Evolutionary conservation across 1,140 invertebrate genomes (phyloP).

Genomic region (Dendroctonus valens): DNA sequence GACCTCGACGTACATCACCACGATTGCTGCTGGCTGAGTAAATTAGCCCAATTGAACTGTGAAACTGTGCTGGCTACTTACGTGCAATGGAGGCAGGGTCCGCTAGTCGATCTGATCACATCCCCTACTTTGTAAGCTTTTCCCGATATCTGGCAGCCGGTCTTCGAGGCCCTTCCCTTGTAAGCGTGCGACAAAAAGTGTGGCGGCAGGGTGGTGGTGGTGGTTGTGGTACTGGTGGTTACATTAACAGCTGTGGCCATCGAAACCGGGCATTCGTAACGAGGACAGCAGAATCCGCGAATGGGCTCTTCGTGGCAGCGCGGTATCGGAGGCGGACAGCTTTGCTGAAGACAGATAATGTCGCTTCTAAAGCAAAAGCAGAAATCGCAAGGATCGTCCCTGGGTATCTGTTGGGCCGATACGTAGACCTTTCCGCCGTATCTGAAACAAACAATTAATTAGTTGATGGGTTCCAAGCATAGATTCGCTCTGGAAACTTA

Average conservation of each 20-base stretch:
- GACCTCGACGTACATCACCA: no score
- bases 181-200: slow-evolving; percentile 77
- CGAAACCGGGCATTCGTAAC: slow-evolving; percentile 89
- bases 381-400: slow-evolving; percentile 92
- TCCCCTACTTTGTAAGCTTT: slow-evolving; percentile 81
- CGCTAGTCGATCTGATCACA: slow-evolving; percentile 76
- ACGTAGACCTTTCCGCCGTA: slow-evolving; percentile 90
- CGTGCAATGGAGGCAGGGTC: slow-evolving; percentile 89
- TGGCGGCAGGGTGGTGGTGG: slow-evolving; percentile 79
- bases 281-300: slow-evolving; percentile 89
- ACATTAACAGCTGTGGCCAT: slow-evolving; percentile 75
- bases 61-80: slow-evolving; percentile 58
- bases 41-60: not conserved
- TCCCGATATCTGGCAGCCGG: slow-evolving; percentile 81
- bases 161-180: slow-evolving; percentile 67
- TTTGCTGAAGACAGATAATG: slow-evolving; percentile 92
- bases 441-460: slow-evolving; percentile 47
- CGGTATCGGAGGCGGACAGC: slow-evolving; percentile 88
- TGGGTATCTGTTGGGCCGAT: slow-evolving; percentile 90
- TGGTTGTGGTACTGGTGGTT: slow-evolving; percentile 80
- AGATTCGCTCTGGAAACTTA: slow-evolving; percentile 3
- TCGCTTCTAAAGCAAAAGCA: slow-evolving; percentile 96
- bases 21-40: no score
- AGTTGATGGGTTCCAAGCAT: not conserved
- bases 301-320: slow-evolving; percentile 90